Evolutionary conservation across 2,797 vertebrate species (phyloP), one percentile per base, ranked within the genome.

Genomic region (Coreius guichenoti): DNA sequence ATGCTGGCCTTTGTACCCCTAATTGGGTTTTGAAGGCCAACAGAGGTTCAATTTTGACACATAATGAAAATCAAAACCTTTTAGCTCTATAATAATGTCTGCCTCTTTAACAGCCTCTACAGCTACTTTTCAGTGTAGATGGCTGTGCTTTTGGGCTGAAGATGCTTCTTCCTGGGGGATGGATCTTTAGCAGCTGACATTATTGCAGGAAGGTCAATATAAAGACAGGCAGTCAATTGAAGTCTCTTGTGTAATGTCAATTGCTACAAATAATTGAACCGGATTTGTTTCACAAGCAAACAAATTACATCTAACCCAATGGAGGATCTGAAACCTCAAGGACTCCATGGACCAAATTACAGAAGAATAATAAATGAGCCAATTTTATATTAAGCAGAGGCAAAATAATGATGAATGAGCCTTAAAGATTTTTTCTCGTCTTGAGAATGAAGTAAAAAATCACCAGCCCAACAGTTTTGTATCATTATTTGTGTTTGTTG

Each of bases 61-160:
- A 72, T 76, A 75, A 85, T 87, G 56, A 47, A 87, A 83, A 68
- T 79, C 45, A 83, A 70, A 83, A 67, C 39, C 74, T 84, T 84
- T 58, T 79, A 39, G 49, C 49, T 68, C 70, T 75, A 19, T 80
- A 63, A 74, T 49, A 74, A 65, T 45, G 45, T 67, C 33, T 79
- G 45, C 12, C 58, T 54, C 13, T 36, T 83, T 78, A 47, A 73
- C 54, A 31, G 9, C 21, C 51, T 72, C 43, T 47, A 73, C 56
- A 56, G 33, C 65, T 31, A 76, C 82, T 29, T 45, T 63, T 58
- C 16, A 51, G 8, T 26, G 21, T 47, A 73, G 81, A 33, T 76
- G 45, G 16, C 65, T 69, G 65, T 70, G 65, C 36, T 54, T 33
- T 69, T 58, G 36, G 39, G 65, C 61, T 70, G 33, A 78, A 70